A percentile compares a stretch with the other conserved stretches of the same genome.
phyloP scores from a whole-genome alignment of 2,888 invertebrate species.

The Rhagonycha lutea region DNA sequence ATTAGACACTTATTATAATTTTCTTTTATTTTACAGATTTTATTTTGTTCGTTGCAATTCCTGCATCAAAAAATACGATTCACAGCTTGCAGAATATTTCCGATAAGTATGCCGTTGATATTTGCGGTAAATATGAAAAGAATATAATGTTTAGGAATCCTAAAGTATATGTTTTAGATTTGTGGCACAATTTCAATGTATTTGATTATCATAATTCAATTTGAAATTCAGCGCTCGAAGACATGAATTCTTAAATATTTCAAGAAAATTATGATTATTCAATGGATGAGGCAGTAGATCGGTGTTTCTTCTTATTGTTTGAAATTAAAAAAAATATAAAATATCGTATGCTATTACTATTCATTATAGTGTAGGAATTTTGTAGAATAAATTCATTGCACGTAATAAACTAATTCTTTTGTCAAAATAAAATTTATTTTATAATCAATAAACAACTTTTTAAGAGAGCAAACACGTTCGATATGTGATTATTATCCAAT shows the following conservation, averaged over 20 bases:
- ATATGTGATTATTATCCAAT: too few relatives aligned
- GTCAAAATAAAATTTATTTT: too few relatives aligned
- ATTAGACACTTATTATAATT: too few relatives aligned
- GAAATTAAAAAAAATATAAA: too few relatives aligned
- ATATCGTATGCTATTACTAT: not conserved
- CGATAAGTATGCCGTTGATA: conserved; percentile 12
- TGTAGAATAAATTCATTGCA: too few relatives aligned
- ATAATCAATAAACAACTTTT: too few relatives aligned
- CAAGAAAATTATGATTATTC: too few relatives aligned
- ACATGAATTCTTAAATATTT: not conserved
- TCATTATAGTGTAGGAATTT: too few relatives aligned
- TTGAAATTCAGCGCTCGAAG: conserved; percentile 3
- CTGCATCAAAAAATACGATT: conserved; percentile 18
- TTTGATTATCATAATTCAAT: conserved; percentile 28
- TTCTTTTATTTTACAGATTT: not conserved
- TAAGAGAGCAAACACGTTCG: too few relatives aligned
- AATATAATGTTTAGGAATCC: not conserved
- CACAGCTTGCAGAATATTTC: conserved; percentile 18
- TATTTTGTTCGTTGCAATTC: conserved; percentile 16
- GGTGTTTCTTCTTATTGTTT: too few relatives aligned
- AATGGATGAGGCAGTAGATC: too few relatives aligned
- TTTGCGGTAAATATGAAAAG: conserved; percentile 6
- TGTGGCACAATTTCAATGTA: conserved; percentile 16
- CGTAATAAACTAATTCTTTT: too few relatives aligned
- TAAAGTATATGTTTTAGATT: conserved; percentile 9